Evolutionary conservation across 2,888 invertebrate species (phyloP), one percentile per base, ranked within the genome.

Genomic region (Seira ritae): DNA sequence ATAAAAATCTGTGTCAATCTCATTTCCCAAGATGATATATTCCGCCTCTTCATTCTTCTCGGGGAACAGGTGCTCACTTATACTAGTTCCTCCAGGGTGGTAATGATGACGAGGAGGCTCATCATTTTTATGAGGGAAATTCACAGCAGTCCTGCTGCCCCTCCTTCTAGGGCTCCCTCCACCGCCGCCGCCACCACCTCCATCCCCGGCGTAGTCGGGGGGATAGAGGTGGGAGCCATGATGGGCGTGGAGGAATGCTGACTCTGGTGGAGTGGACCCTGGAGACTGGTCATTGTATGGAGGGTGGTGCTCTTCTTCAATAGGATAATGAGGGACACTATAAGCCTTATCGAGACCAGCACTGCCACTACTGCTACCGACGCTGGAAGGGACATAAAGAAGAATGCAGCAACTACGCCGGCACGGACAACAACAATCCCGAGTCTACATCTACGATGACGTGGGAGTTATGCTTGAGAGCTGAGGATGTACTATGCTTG

Each of bases 391-490:
- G 78, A 79, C 85, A 83, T 85, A 82, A 70, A 84, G 85, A 62
- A 85, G 74, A 15, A 85, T 86, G 75, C 88, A 88, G 50, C 88
- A 88, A 15, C 87, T n/a, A 88, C 15, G 87, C 83, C 31, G 88
- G 87, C 42, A 85, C 70, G 8, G 77, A 87, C 22, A 85, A 75
- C 8, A 31, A 31, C 50, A 85, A 69, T 20, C 68, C 73, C 24
- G 77, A 73, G 22, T 83, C 80, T 70, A 80, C 80, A 67, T 81
- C 84, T 1, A 84, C 81, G n/a, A 71, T 75, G 10, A 83, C 70
- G 22, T 73, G 80, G 22, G 80, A 73, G 42, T 72, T 83, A 42
- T 8, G 60, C 20, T 23, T 65, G 1, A 24, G 24, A 12, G 80
- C 50, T 3, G 75, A 77, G 37, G 70, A 74, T 2, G 80, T 75